phyloP scores from a whole-genome alignment of 2,888 invertebrate genomes.

The Dryadula phaetusa region DNA sequence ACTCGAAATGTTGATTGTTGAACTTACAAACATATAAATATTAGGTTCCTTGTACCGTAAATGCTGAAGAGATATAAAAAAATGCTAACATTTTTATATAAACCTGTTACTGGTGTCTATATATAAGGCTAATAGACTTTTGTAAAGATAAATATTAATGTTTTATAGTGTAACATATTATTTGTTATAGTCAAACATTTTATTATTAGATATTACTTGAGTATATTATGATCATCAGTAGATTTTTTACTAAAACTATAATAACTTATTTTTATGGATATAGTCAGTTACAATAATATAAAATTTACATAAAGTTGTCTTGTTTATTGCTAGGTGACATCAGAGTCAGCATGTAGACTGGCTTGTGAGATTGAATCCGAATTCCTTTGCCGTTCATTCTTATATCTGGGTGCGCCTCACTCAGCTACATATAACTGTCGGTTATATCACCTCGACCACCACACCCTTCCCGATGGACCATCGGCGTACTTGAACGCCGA shows the following conservation, averaged over 20 bases:
- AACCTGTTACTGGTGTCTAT: too few species aligned
- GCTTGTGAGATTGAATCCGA: slow-evolving; percentile 97
- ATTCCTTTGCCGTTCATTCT: slow-evolving; percentile 94
- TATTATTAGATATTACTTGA: too few species aligned
- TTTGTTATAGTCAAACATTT: too few species aligned
- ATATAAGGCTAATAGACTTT: too few species aligned
- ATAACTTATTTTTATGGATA: not conserved
- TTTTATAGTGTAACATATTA: too few species aligned
- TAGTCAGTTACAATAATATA: not conserved
- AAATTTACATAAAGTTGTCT: not conserved
- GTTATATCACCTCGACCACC: slow-evolving; percentile 95
- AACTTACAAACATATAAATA: too few species aligned
- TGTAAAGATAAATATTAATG: too few species aligned
- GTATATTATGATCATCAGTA: too few species aligned
- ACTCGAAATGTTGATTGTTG: not conserved
- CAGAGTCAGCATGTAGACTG: slow-evolving; percentile 93
- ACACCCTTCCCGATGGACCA: slow-evolving; percentile 95
- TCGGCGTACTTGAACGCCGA: slow-evolving; percentile 96
- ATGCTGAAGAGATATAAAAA: too few species aligned
- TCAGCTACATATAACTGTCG: slow-evolving; percentile 95
- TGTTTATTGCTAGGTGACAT: slow-evolving; percentile 86
- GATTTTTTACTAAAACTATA: not conserved
- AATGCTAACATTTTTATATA: too few species aligned
- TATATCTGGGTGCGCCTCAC: slow-evolving; percentile 91
- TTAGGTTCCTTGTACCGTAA: too few species aligned